These are phyloP conservation scores for Lypha dubia DNA, from an alignment of 2,888 invertebrate species.

Conservation along the genomic window DNA sequence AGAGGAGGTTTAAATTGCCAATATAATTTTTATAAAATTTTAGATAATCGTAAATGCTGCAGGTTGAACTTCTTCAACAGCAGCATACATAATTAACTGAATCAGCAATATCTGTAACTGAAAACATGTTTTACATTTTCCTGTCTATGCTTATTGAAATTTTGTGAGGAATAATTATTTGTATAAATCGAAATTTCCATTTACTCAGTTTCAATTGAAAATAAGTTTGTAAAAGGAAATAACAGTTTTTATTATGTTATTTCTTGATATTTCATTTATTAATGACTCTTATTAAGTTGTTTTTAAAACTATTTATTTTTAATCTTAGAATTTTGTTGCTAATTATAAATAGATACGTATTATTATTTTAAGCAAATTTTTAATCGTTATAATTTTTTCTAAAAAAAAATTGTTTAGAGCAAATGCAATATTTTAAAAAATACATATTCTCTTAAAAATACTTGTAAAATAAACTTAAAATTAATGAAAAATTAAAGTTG, in stretches of 20 bases:
- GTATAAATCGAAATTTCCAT: no score
- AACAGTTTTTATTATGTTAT: conserved; percentile 4
- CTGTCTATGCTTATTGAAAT: no score
- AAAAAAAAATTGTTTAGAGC: neutral
- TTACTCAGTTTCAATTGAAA: no score
- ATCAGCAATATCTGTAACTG: no score
- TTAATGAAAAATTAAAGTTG: neutral
- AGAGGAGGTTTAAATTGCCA: no score
- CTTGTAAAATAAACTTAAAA: conserved; percentile 30
- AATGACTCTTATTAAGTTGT: conserved; percentile 22
- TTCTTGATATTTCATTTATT: conserved; percentile 16
- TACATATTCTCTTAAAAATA: conserved; percentile 21
- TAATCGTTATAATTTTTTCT: neutral
- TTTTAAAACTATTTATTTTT: conserved; percentile 23
- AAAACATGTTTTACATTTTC: no score
- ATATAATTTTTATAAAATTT: no score
- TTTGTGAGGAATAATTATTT: no score
- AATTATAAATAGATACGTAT: conserved; percentile 13
- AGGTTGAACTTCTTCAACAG: no score
- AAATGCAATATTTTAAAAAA: conserved; percentile 12
- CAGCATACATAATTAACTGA: no score
- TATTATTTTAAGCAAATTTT: conserved; percentile 22
- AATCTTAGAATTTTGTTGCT: conserved; percentile 5
- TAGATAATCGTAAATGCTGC: no score
- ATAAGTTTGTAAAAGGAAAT: neutral